Conservation (phyloP, 64 coral and sea anemone species). For the Acropora tenuis region DNA sequence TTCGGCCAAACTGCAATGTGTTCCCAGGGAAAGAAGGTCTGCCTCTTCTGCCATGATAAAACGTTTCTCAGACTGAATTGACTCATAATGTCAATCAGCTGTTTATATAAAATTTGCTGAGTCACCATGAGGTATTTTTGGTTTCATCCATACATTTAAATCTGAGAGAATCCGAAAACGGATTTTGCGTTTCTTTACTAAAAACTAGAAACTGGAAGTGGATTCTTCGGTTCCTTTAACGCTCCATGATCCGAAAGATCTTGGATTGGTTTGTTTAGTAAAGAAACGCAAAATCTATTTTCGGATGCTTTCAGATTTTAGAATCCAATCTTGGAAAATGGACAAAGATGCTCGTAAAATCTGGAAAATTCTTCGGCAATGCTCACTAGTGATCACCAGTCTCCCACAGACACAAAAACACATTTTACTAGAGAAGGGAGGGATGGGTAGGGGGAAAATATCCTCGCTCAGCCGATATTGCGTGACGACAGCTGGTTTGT, state of each 20-base stretch:
- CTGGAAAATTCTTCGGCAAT: too few relatives aligned
- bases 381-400: background rate
- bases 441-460: background rate
- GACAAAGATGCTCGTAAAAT: too few relatives aligned
- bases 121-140: background rate
- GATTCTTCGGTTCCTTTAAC: too few relatives aligned
- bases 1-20: constrained; percentile 74
- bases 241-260: too few relatives aligned
- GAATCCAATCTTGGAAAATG: too few relatives aligned
- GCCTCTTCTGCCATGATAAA: constrained; percentile 77
- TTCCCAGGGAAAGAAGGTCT: constrained; percentile 90
- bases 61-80: constrained; percentile 14
- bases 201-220: too few relatives aligned
- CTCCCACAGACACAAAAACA: background rate
- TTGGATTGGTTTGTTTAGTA: too few relatives aligned
- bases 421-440: background rate
- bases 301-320: too few relatives aligned
- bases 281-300: too few relatives aligned
- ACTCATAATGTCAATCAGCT: constrained; percentile 52
- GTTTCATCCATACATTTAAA: too few relatives aligned
- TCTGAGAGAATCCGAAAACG: too few relatives aligned
- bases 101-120: constrained; percentile 42
- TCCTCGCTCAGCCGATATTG: background rate
- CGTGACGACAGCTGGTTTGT: background rate
- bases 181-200: too few relatives aligned